Percentiles rank a stretch among this genome's conserved stretches.
phyloP scores from a whole-genome alignment of 2,888 invertebrate species.

The Cloeon dipterum region DNA sequence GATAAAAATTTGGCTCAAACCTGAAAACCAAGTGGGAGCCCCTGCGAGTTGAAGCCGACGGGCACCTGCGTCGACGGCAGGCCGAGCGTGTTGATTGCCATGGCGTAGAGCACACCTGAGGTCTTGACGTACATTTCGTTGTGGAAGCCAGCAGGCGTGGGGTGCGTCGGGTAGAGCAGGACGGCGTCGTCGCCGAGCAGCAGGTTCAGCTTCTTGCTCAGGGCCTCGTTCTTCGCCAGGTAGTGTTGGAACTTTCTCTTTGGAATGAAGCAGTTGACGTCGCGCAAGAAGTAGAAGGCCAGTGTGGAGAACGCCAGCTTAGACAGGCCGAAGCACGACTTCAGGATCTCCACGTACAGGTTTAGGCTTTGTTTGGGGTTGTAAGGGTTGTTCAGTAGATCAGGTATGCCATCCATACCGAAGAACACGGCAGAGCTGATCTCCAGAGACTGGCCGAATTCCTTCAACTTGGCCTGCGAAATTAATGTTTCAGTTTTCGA shows the following conservation, averaged over 20 bases:
- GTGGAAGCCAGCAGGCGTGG: slow-evolving; percentile 37
- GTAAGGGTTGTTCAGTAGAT: slow-evolving; percentile 24
- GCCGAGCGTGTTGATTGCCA: slow-evolving; percentile 45
- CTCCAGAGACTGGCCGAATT: slow-evolving; percentile 26
- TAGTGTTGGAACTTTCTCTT: slow-evolving; percentile 15
- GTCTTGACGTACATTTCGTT: slow-evolving; percentile 32
- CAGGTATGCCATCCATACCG: slow-evolving; percentile 27
- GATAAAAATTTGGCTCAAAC: too few relatives aligned
- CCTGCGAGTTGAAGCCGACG: slow-evolving; percentile 31
- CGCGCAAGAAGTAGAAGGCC: slow-evolving; percentile 21
- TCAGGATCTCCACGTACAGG: slow-evolving; percentile 6
- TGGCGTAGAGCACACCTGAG: slow-evolving; percentile 34
- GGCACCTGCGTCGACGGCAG: slow-evolving; percentile 57
- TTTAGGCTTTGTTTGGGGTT: slow-evolving; percentile 18
- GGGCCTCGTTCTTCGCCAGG: slow-evolving; percentile 13
- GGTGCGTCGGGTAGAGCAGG: slow-evolving; percentile 46
- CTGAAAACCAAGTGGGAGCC: slow-evolving; percentile 55
- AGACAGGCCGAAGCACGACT: slow-evolving; percentile 15
- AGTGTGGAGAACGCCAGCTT: slow-evolving; percentile 24
- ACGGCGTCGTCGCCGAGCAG: slow-evolving; percentile 46
- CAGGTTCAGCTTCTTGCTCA: slow-evolving; percentile 22
- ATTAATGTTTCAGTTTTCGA: too few relatives aligned
- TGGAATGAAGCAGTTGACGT: slow-evolving; percentile 21
- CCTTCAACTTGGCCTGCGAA: slow-evolving; percentile 24
- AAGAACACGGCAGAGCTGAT: slow-evolving; percentile 25